Percentiles rank a stretch among this genome's conserved stretches.
These are phyloP conservation scores for Himalopsyche phryganea DNA, from an alignment of 1,140 invertebrate genomes.

Conservation along the genomic window DNA sequence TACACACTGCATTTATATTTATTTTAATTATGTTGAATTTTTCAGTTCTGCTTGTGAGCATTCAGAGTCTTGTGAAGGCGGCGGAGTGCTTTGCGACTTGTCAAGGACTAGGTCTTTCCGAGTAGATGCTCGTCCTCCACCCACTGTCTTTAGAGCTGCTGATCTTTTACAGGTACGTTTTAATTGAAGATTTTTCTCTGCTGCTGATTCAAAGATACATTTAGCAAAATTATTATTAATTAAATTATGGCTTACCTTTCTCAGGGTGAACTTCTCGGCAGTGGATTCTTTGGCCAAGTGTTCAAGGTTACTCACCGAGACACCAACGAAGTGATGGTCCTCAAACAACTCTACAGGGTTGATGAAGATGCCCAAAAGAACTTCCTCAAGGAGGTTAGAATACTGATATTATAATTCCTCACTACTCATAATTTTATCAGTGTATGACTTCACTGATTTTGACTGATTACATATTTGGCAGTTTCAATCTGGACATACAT, in stretches of 20 bases:
- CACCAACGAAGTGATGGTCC: constrained; percentile 90
- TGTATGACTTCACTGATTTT: no score
- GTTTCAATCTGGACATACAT: no score
- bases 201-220: no score
- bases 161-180: constrained; percentile 71
- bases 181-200: no score
- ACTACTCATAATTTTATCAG: no score
- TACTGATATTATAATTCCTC: no score
- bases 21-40: no score
- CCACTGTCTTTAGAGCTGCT: constrained; percentile 83
- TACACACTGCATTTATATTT: no score
- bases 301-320: constrained; percentile 86
- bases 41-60: constrained; percentile 24
- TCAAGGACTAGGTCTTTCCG: constrained; percentile 84
- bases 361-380: constrained; percentile 92
- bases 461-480: no score
- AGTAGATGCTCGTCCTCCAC: constrained; percentile 67
- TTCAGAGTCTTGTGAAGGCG: constrained; percentile 31
- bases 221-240: no score
- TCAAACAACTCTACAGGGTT: constrained; percentile 89
- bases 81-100: constrained; percentile 62
- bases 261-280: constrained; percentile 80
- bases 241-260: no score
- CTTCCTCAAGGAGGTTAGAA: constrained; percentile 85
- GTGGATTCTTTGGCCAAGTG: constrained; percentile 91